A percentile compares a stretch with the other conserved stretches of the same genome.
Evolutionary conservation across 2,888 invertebrate genomes (phyloP).

Genomic region (Lacanobia oleracea): DNA sequence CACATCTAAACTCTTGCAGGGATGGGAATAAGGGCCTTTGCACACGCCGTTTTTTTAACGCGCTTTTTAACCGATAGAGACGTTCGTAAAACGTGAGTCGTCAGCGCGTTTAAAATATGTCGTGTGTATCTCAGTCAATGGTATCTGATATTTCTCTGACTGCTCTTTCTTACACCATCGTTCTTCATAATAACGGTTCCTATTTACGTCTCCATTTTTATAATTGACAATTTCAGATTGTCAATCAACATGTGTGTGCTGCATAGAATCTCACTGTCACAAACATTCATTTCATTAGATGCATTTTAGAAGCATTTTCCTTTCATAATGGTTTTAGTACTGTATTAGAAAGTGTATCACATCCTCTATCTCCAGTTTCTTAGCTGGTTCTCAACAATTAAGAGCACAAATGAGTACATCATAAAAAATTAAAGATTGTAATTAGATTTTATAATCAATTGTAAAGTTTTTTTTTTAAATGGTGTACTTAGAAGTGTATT

Average conservation of each 20-base stretch:
- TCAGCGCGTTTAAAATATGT: no score
- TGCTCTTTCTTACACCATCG: conserved; percentile 11
- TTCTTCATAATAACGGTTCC: conserved; percentile 27
- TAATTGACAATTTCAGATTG: conserved; percentile 14
- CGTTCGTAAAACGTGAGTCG: no score
- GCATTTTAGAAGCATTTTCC: conserved; percentile 29
- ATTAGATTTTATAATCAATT: conserved; percentile 35
- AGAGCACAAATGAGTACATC: conserved; percentile 61
- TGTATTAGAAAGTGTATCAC: conserved; percentile 2
- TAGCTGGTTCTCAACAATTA: conserved; percentile 27
- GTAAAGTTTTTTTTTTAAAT: conserved; percentile 28
- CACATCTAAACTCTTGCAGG: neutral
- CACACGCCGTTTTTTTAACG: no score
- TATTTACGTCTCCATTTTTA: conserved; percentile 11
- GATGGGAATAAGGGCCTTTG: neutral
- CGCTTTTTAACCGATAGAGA: no score
- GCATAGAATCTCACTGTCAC: conserved; percentile 57
- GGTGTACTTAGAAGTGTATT: conserved; percentile 57
- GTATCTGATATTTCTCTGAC: conserved; percentile 1
- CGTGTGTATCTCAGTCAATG: neutral
- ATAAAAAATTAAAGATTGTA: conserved; percentile 44
- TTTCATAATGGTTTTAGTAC: conserved; percentile 28
- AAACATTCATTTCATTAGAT: conserved; percentile 20
- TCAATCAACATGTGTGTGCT: conserved; percentile 28
- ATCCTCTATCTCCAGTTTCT: neutral